phyloP scores from a whole-genome alignment of 2,888 invertebrate species.

The Phrixothrix hirtus region DNA sequence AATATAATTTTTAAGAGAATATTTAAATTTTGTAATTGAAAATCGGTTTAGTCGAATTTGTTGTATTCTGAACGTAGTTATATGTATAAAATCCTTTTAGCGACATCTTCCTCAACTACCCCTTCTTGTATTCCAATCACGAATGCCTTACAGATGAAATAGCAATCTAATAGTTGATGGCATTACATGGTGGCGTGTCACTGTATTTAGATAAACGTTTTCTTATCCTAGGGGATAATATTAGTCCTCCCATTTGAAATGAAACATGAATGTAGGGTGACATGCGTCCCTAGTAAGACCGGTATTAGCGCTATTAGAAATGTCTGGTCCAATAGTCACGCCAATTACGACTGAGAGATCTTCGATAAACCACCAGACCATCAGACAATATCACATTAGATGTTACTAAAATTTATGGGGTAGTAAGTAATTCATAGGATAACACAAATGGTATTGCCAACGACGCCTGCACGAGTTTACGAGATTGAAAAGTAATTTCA shows the following conservation, averaged over 20 bases:
- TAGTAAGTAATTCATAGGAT: constrained; percentile 7
- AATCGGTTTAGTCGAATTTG: too few species aligned
- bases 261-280: constrained; percentile 46
- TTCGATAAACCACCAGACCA: constrained; percentile 14
- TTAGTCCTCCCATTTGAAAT: constrained; percentile 50
- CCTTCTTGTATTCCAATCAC: constrained; percentile 20
- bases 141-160: constrained; percentile 19
- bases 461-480: not conserved
- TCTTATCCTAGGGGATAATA: constrained; percentile 50
- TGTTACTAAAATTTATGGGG: constrained; percentile 20
- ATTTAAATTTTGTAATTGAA: too few species aligned
- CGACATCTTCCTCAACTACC: constrained; percentile 4
- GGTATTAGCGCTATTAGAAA: constrained; percentile 52
- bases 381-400: constrained; percentile 18
- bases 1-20: too few species aligned
- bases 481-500: not conserved
- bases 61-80: too few species aligned
- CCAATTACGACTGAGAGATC: constrained; percentile 44
- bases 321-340: constrained; percentile 50
- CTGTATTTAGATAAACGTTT: constrained; percentile 48
- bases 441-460: not conserved
- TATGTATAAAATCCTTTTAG: constrained; percentile 11
- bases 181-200: constrained; percentile 35
- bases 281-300: constrained; percentile 41
- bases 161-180: constrained; percentile 25